Percentiles rank a stretch among this genome's conserved stretches.
phyloP scores from a whole-genome alignment of 1,140 invertebrate species.

The Danaus plexippus region DNA sequence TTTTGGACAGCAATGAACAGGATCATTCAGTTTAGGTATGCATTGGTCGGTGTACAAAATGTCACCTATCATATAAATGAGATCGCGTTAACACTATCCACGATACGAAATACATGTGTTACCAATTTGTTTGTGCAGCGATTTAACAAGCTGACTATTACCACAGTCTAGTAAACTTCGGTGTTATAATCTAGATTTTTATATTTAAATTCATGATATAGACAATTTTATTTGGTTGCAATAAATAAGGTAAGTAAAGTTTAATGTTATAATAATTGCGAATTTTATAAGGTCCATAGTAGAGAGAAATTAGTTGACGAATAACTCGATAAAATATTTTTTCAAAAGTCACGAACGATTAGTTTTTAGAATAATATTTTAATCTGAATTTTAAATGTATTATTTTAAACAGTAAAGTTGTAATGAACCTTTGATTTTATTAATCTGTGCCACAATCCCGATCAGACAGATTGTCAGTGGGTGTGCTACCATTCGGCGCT shows the following conservation, averaged over 20 bases:
- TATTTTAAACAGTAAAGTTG: too few species aligned
- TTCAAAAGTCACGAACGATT: too few species aligned
- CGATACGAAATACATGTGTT: slow-evolving; percentile 38
- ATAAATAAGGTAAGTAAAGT: too few species aligned
- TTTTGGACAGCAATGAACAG: too few species aligned
- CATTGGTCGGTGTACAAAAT: slow-evolving; percentile 10
- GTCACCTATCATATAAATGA: slow-evolving; percentile 34
- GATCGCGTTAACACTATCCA: slow-evolving; percentile 36
- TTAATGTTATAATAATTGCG: too few species aligned
- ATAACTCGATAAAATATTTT: too few species aligned
- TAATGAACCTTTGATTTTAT: not conserved
- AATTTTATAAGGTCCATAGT: too few species aligned
- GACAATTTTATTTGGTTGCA: not conserved
- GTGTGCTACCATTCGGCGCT: slow-evolving; percentile 34
- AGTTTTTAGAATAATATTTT: too few species aligned
- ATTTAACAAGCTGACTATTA: slow-evolving; percentile 37
- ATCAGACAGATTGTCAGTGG: slow-evolving; percentile 33
- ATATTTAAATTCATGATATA: slow-evolving; percentile 1
- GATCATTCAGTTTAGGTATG: too few species aligned
- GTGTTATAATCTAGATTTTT: slow-evolving; percentile 10
- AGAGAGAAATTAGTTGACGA: too few species aligned
- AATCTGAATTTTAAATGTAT: too few species aligned
- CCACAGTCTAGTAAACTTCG: slow-evolving; percentile 22
- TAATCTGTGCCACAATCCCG: slow-evolving; percentile 19
- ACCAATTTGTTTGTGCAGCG: slow-evolving; percentile 42